phyloP scores from a whole-genome alignment of 2,113 vertebrate species.

The Corythoichthys haematopterus region DNA sequence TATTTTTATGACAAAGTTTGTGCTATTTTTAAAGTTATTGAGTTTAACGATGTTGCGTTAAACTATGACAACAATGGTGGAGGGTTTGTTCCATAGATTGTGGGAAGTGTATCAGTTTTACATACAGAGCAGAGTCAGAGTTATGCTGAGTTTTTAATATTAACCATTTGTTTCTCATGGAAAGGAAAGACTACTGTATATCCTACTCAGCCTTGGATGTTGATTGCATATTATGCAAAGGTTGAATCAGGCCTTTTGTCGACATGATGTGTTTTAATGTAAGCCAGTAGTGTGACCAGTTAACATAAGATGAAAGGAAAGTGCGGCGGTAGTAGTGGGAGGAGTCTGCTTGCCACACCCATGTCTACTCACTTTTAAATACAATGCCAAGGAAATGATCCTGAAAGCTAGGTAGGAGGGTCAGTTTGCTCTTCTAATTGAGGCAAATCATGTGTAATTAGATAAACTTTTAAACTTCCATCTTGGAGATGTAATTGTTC shows the following conservation, averaged over 20 bases:
- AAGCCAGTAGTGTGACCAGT: conserved; percentile 60
- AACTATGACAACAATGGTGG: too few species aligned
- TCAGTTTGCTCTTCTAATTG: not conserved
- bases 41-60: too few species aligned
- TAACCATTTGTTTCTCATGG: not conserved
- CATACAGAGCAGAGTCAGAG: too few species aligned
- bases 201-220: conserved; percentile 42
- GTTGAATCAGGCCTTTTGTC: conserved; percentile 60
- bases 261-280: conserved; percentile 55
- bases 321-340: conserved; percentile 1
- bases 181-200: not conserved
- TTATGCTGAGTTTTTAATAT: not conserved
- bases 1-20: too few species aligned
- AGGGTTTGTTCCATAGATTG: too few species aligned
- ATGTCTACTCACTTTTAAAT: conserved; percentile 48
- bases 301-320: conserved; percentile 37
- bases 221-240: conserved; percentile 46
- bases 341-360: conserved; percentile 31
- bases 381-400: conserved; percentile 46
- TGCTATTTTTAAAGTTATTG: too few species aligned
- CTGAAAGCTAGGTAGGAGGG: conserved; percentile 2
- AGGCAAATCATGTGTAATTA: not conserved
- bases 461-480: not conserved
- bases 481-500: not conserved
- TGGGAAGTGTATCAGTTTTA: too few species aligned